phyloP scores from a whole-genome alignment of 1,140 invertebrate genomes.

The Atopsyche davidsoni region DNA sequence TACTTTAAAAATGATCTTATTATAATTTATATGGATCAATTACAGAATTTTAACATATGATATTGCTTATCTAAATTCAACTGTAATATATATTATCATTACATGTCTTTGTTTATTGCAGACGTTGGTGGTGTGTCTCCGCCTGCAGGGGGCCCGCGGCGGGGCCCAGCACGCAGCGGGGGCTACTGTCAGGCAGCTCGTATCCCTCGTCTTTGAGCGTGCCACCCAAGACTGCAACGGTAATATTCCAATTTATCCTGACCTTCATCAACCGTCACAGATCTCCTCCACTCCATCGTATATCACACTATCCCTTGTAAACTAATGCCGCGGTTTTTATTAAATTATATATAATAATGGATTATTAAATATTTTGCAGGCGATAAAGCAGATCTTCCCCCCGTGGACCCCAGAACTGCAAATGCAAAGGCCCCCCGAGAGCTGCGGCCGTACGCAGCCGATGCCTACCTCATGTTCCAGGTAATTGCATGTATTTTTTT shows the following conservation, averaged over 20 bases:
- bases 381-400: too few relatives aligned
- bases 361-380: constrained; percentile 17
- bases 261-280: neutral
- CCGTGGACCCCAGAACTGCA: constrained; percentile 73
- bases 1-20: too few relatives aligned
- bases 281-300: neutral
- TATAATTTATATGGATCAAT: too few relatives aligned
- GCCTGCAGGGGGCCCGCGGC: constrained; percentile 63
- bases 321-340: neutral
- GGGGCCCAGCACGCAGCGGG: constrained; percentile 93
- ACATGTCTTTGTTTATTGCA: constrained; percentile 48
- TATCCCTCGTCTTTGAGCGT: constrained; percentile 94
- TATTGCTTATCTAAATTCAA: too few relatives aligned
- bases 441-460: constrained; percentile 81
- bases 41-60: too few relatives aligned
- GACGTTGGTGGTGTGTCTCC: constrained; percentile 93
- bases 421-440: constrained; percentile 73
- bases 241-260: constrained; percentile 12
- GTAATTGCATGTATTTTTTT: too few relatives aligned
- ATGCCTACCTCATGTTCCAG: constrained; percentile 94
- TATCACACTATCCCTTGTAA: neutral
- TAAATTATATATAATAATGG: neutral
- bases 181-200: constrained; percentile 92
- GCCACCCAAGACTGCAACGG: constrained; percentile 47
- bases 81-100: too few relatives aligned